Evolutionary conservation across 92 coral and sea anemone species (phyloP), one percentile per base, ranked within the genome.

Genomic region (Palythoa heliodiscus): DNA sequence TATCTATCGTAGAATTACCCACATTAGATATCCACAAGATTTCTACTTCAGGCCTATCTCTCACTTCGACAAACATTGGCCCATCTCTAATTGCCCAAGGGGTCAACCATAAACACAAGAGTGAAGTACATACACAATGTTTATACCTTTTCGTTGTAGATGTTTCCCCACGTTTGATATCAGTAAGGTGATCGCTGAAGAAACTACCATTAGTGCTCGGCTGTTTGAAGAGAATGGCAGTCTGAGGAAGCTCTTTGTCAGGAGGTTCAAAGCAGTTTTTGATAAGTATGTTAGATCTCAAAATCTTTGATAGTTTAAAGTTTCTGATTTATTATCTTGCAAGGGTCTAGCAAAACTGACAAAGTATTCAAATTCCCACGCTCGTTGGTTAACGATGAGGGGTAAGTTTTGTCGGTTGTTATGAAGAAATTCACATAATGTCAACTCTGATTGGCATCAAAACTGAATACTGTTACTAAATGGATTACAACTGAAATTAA

Each of bases 241-340:
- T 67, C 78, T 94, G 11, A 87, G 98, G 29, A 87, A 89, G 68
- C 83, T 94, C 91, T 95, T 95, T 86, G 78, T 89, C 78, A 88
- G 90, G 89, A 86, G 95, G 73, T 95, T 94, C 87, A 92, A 93
- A 73, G 93, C 97, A 7, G 95, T 94, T 63, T 94, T 95, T 63
- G 95, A 95, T 80, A 95, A 95, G 98, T 95, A 91, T 72, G 97
- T 80, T 16, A 69, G 19, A 17, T 16, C 5, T 15, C 15, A 0
- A 13, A 23, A 15, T 0, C 29, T 0, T 29, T 11, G 13, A 39
- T 17, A 47, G 4, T 39, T 10, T 4, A 47, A 7, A 0, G 38
- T 47, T 74, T 22, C 17, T n/a, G 11, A 9, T 6, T 16, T 15
- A 17, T 24, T 43, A 29, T 55, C 11, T 74, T 3, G 11, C 1